A percentile compares a stretch with the other conserved stretches of the same genome.
phyloP scores from a whole-genome alignment of 2,113 vertebrate species.

The Strigops habroptila region DNA sequence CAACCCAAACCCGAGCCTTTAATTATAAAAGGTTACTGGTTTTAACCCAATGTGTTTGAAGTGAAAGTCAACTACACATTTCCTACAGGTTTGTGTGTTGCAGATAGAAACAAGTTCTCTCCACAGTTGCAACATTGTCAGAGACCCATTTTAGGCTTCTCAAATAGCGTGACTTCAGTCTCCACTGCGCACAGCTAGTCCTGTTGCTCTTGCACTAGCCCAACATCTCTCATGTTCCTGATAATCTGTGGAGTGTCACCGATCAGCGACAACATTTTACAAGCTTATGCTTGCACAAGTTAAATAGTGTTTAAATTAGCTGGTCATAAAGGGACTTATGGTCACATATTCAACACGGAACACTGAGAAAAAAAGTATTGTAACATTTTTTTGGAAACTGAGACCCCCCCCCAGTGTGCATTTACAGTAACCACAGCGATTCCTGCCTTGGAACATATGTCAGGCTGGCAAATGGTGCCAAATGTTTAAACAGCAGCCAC shows the following conservation, averaged over 20 bases:
- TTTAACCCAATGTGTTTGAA: background rate
- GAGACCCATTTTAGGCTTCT: background rate
- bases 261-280: background rate
- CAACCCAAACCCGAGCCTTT: background rate
- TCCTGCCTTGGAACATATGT: background rate
- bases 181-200: background rate
- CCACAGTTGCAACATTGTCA: background rate
- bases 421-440: background rate
- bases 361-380: background rate
- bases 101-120: background rate
- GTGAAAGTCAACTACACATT: background rate
- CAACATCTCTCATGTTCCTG: too few relatives aligned
- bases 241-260: background rate
- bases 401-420: background rate
- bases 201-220: background rate
- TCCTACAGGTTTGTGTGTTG: background rate
- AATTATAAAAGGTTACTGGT: accelerated
- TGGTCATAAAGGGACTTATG: accelerated
- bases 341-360: background rate
- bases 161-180: too few relatives aligned
- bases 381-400: background rate
- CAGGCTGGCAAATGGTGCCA: background rate
- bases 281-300: background rate
- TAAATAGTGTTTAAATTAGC: background rate
- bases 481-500: background rate